Evolutionary conservation across 2,113 vertebrate species (phyloP).

Genomic region (Mesembrinibis cayennensis): DNA sequence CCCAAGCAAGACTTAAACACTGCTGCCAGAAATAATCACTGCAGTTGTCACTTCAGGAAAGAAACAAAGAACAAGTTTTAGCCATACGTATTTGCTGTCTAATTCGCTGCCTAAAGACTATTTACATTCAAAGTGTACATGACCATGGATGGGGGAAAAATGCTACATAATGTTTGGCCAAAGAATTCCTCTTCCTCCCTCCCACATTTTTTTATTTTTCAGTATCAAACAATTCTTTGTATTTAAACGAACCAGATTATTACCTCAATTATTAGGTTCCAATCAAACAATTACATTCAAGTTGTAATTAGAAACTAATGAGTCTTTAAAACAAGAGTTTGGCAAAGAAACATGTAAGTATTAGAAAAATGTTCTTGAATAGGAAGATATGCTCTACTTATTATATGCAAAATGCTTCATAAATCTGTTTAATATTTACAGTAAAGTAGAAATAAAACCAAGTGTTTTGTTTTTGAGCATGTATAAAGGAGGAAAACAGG

Average conservation of each 20-base stretch:
- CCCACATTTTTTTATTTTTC: neutral
- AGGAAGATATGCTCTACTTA: neutral
- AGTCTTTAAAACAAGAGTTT: slow-evolving; percentile 13
- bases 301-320: slow-evolving; percentile 26
- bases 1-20: neutral
- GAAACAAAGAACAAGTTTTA: neutral
- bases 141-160: neutral
- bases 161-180: neutral
- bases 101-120: neutral
- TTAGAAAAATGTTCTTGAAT: neutral
- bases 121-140: neutral
- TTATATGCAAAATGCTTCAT: slow-evolving; percentile 10
- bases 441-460: neutral
- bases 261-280: neutral
- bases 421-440: slow-evolving; percentile 41
- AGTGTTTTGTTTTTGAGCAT: neutral
- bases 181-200: neutral
- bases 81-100: neutral
- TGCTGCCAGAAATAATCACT: neutral
- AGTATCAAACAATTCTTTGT: neutral
- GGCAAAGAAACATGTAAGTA: neutral
- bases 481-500: neutral
- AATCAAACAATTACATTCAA: slow-evolving; percentile 28
- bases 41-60: neutral
- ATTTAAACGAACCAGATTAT: slow-evolving; percentile 1